A percentile compares a stretch with the other conserved stretches of the same genome.
Conservation (phyloP, 1,140 invertebrate genomes). For the Camponotus vicinus region DNA sequence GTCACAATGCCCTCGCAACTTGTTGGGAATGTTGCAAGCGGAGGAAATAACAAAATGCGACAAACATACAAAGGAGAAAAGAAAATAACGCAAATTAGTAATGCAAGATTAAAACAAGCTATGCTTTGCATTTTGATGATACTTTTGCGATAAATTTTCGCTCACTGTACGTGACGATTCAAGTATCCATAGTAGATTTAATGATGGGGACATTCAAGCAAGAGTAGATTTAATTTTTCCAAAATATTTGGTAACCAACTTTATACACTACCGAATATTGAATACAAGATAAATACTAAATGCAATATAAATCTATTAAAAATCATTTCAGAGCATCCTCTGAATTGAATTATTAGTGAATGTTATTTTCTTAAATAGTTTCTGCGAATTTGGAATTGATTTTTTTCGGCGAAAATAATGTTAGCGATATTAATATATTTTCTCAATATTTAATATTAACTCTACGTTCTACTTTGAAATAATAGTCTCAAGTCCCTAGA, state of each 20-base stretch:
- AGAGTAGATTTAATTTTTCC: constrained; percentile 25
- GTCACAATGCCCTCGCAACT: constrained; percentile 51
- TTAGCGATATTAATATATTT: too few relatives aligned
- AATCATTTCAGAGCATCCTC: background rate
- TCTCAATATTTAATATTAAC: too few relatives aligned
- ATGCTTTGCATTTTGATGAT: constrained; percentile 14
- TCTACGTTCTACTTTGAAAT: too few relatives aligned
- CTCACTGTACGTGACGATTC: constrained; percentile 25
- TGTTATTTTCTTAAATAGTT: background rate
- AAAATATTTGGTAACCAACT: constrained; percentile 1
- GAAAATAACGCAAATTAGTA: constrained; percentile 38
- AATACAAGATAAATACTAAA: background rate
- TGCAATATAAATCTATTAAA: background rate
- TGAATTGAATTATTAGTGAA: too few relatives aligned
- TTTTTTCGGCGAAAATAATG: background rate
- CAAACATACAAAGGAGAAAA: constrained; percentile 18
- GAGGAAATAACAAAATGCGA: constrained; percentile 15
- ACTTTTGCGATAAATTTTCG: constrained; percentile 30
- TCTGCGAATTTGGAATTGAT: background rate
- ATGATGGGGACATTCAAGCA: constrained; percentile 26
- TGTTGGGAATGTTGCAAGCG: constrained; percentile 44
- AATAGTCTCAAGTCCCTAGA: too few relatives aligned
- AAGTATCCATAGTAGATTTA: constrained; percentile 31
- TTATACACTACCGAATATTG: too few relatives aligned
- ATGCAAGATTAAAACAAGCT: constrained; percentile 28